A percentile compares a stretch with the other conserved stretches of the same genome.
These are phyloP conservation scores for Nemapogon koenigi DNA, from an alignment of 2,888 invertebrate species.

Conservation along the genomic window DNA sequence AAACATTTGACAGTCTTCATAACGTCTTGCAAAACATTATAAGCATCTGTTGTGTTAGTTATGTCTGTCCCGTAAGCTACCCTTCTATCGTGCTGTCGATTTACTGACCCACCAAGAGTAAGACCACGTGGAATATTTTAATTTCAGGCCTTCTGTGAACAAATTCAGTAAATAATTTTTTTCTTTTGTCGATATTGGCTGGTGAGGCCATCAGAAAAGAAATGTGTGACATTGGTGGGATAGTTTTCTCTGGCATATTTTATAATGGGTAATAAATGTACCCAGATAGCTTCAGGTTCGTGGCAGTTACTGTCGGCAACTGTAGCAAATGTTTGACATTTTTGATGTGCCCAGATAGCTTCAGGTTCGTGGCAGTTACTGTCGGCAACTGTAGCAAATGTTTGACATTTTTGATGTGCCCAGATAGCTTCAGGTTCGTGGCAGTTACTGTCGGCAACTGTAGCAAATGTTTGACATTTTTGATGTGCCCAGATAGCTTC, in stretches of 20 bases:
- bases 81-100: constrained; percentile 18
- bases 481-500: constrained; percentile 6
- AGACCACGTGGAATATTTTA: constrained; percentile 19
- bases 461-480: constrained; percentile 7
- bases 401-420: constrained; percentile 1
- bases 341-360: constrained; percentile 2
- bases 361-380: constrained; percentile 11
- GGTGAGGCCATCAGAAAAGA: constrained; percentile 21
- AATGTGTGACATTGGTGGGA: constrained; percentile 10
- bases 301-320: constrained; percentile 11
- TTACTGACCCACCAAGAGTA: constrained; percentile 20
- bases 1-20: constrained; percentile 16
- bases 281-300: constrained; percentile 14
- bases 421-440: constrained; percentile 9
- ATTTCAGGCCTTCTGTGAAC: neutral
- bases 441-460: constrained; percentile 10
- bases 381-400: constrained; percentile 10
- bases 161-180: constrained; percentile 17
- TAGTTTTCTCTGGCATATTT: neutral
- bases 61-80: constrained; percentile 13
- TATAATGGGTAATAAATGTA: constrained; percentile 2
- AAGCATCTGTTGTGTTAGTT: constrained; percentile 10
- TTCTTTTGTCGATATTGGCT: constrained; percentile 21
- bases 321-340: constrained; percentile 7
- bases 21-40: constrained; percentile 10